Percentiles rank a stretch among this genome's conserved stretches.
These are phyloP conservation scores for Mus minutoides DNA, from an alignment of 2,797 vertebrate species.

Conservation along the genomic window DNA sequence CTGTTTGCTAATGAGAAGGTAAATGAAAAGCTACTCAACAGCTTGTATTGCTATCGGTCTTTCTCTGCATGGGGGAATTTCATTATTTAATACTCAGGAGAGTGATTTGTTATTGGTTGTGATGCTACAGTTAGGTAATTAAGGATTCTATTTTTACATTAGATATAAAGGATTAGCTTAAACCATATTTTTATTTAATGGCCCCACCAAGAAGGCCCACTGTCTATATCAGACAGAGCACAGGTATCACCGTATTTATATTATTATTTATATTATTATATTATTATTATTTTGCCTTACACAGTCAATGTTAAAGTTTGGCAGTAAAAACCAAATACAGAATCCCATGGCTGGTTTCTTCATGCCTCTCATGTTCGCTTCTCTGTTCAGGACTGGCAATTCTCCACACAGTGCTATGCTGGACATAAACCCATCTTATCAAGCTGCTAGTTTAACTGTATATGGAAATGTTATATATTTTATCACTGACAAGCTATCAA, in stretches of 20 bases:
- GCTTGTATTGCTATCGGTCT: background rate
- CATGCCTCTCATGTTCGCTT: background rate
- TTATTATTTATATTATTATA: no score
- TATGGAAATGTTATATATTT: background rate
- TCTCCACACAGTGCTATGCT: background rate
- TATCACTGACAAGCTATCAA: background rate
- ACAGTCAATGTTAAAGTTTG: background rate
- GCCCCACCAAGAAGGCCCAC: background rate
- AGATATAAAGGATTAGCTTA: background rate
- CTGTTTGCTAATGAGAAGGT: background rate
- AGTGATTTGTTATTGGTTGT: background rate
- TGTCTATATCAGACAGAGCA: background rate
- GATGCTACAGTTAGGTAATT: background rate
- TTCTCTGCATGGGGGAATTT: background rate
- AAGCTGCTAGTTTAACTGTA: background rate
- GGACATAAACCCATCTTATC: background rate
- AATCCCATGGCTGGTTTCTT: background rate
- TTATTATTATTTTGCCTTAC: no score
- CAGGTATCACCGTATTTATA: background rate
- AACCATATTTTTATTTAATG: background rate
- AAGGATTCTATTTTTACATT: background rate
- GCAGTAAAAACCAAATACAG: background rate
- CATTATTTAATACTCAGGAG: background rate
- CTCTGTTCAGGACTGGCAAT: background rate
- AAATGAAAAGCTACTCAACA: background rate